These are phyloP conservation scores for Cylas formicarius DNA, from an alignment of 1,140 invertebrate species.

Conservation along the genomic window DNA sequence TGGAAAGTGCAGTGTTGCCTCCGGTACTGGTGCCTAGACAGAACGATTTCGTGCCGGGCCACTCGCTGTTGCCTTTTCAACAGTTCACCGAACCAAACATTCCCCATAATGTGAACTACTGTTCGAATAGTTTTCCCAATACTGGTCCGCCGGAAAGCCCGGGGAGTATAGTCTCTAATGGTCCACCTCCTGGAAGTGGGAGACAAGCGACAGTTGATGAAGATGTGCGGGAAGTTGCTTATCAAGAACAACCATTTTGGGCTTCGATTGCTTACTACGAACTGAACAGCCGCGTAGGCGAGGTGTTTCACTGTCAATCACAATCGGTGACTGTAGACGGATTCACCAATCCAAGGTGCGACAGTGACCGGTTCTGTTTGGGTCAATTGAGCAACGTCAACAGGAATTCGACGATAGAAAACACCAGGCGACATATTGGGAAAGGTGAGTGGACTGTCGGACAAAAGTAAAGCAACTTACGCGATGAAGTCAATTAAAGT, in stretches of 20 bases:
- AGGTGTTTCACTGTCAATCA: constrained; percentile 87
- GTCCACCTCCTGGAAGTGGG: constrained; percentile 44
- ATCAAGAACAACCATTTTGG: constrained; percentile 88
- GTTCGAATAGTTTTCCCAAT: constrained; percentile 61
- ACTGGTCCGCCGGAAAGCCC: constrained; percentile 49
- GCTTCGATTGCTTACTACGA: constrained; percentile 94
- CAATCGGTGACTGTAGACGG: constrained; percentile 90
- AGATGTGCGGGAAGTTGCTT: constrained; percentile 71
- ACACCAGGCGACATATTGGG: constrained; percentile 91
- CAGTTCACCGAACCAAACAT: constrained; percentile 81
- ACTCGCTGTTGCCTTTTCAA: constrained; percentile 82
- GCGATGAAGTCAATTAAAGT: too few relatives aligned
- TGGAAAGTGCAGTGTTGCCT: constrained; percentile 91
- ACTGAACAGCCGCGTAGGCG: constrained; percentile 88
- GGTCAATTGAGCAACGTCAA: constrained; percentile 95
- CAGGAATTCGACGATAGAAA: constrained; percentile 94
- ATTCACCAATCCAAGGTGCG: constrained; percentile 92
- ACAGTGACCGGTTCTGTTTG: constrained; percentile 86
- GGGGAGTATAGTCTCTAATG: constrained; percentile 51
- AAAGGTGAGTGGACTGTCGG: constrained; percentile 96
- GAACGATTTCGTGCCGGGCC: constrained; percentile 88
- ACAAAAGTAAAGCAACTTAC: too few relatives aligned
- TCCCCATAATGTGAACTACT: constrained; percentile 92
- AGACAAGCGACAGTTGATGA: constrained; percentile 42
- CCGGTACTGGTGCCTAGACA: constrained; percentile 92